Evolutionary conservation across 1,140 invertebrate genomes (phyloP), one percentile per base, ranked within the genome.

Genomic region (Ostrea denselamellosa): DNA sequence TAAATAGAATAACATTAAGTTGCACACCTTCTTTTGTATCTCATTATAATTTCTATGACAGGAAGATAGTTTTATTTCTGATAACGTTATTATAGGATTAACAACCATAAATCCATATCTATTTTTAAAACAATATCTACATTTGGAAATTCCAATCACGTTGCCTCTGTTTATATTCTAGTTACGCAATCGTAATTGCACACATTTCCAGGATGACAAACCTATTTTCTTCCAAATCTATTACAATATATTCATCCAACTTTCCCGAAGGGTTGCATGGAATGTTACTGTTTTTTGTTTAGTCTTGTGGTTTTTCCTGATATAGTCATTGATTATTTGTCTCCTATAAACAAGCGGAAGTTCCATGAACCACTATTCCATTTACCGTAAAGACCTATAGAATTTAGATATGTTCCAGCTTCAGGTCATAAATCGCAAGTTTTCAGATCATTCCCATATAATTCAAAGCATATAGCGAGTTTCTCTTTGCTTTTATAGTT

Each of bases 221-320:
- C 68, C 68, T 77, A 77, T 77, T 77, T 77, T 77, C 68, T 77
- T 28, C 68, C 68, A 77, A 77, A 77, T 77, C 68, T 77, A 25
- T 77, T 77, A 77, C 68, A 77, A 77, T 77, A 77, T 77, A 77
- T 28, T 77, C 68, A 77, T 77, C 28, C 68, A 14, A 14, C 68
- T 77, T 25, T 77, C 68, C 68, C 68, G 25, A 25, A 77, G 68
- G 68, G 68, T 25, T 25, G 28, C 68, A 71, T 71, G 10, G 28
- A 71, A 22, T 71, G 25, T 22, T 44, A 77, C 28, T 34, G 10
- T 28, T 19, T 77, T 22, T 77, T 77, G 9, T 34, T 77, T 22
- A 25, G 9, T 7, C 5, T 68, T 9, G 8, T 25, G 22, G 19
- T 10, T 2, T 28, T 77, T 34, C 68, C 68, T 34, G 14, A 34